phyloP scores from a whole-genome alignment of 1,140 invertebrate species.

The Drosophila pectinifera region DNA sequence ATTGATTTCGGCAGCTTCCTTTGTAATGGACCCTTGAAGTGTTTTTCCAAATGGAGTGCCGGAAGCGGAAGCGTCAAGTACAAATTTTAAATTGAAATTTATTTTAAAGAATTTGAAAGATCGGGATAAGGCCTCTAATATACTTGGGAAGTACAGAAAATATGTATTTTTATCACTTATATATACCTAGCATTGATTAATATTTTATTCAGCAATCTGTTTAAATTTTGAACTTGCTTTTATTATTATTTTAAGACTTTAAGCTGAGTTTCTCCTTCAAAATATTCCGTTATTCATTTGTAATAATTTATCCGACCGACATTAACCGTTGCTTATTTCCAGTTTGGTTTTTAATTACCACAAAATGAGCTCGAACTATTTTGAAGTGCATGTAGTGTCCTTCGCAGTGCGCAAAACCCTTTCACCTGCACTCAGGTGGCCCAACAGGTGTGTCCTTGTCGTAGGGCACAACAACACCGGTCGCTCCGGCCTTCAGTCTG shows the following conservation, averaged over 20 bases:
- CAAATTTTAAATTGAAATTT: slow-evolving; percentile 21
- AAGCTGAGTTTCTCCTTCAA: too few relatives aligned
- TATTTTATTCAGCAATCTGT: too few relatives aligned
- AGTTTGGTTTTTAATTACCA: neutral
- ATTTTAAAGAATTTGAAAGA: slow-evolving; percentile 4
- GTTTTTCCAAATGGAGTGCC: slow-evolving; percentile 2
- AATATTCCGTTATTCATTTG: neutral
- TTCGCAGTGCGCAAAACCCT: slow-evolving; percentile 38
- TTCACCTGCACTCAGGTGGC: slow-evolving; percentile 51
- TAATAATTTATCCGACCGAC: too few relatives aligned
- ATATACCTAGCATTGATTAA: too few relatives aligned
- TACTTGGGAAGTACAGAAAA: neutral
- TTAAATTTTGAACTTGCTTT: too few relatives aligned
- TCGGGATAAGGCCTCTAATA: neutral
- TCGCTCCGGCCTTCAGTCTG: slow-evolving; percentile 5
- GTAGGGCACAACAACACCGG: slow-evolving; percentile 33
- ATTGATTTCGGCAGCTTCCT: slow-evolving; percentile 32
- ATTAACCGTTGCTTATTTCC: neutral
- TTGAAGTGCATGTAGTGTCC: slow-evolving; percentile 2
- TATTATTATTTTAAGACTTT: too few relatives aligned
- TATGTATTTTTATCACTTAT: fast-evolving
- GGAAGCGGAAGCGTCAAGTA: slow-evolving; percentile 12
- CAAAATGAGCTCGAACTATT: slow-evolving; percentile 5
- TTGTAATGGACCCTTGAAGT: slow-evolving; percentile 4
- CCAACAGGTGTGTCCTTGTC: slow-evolving; percentile 71